These are phyloP conservation scores for Bedellia somnulentella DNA, from an alignment of 2,888 invertebrate genomes.

Conservation along the genomic window DNA sequence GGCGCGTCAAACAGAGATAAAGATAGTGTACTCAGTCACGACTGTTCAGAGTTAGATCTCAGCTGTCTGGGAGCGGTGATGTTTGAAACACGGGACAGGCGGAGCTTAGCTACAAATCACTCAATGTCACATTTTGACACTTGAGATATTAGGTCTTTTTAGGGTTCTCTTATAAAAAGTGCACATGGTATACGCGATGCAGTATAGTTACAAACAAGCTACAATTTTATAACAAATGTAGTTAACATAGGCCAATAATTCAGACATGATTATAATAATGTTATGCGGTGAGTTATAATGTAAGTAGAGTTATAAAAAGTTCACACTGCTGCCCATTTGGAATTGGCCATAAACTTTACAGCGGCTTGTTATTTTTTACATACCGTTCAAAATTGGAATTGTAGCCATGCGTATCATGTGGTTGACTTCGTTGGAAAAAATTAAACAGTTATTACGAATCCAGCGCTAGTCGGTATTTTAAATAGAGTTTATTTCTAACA, in stretches of 20 bases:
- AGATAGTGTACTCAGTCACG: constrained; percentile 40
- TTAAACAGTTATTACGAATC: constrained; percentile 2
- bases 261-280: no score
- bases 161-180: constrained; percentile 7
- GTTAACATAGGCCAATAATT: not conserved
- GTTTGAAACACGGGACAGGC: constrained; percentile 64
- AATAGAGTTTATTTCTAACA: no score
- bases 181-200: constrained; percentile 2
- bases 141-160: constrained; percentile 63
- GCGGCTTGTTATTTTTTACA: constrained; percentile 4
- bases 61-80: constrained; percentile 61
- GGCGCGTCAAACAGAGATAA: constrained; percentile 30
- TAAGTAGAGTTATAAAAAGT: not conserved
- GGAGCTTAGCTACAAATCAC: constrained; percentile 64
- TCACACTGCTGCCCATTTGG: not conserved
- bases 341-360: constrained; percentile 2
- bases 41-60: constrained; percentile 49
- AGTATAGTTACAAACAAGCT: no score
- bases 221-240: no score
- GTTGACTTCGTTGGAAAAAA: constrained; percentile 2
- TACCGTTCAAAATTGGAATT: constrained; percentile 3
- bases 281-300: no score
- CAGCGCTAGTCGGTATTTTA: not conserved
- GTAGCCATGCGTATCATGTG: constrained; percentile 2
- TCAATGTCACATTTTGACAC: constrained; percentile 64